A percentile compares a stretch with the other conserved stretches of the same genome.
These are phyloP conservation scores for Pangasius larnaudii DNA, from an alignment of 2,797 vertebrate genomes.

Conservation along the genomic window DNA sequence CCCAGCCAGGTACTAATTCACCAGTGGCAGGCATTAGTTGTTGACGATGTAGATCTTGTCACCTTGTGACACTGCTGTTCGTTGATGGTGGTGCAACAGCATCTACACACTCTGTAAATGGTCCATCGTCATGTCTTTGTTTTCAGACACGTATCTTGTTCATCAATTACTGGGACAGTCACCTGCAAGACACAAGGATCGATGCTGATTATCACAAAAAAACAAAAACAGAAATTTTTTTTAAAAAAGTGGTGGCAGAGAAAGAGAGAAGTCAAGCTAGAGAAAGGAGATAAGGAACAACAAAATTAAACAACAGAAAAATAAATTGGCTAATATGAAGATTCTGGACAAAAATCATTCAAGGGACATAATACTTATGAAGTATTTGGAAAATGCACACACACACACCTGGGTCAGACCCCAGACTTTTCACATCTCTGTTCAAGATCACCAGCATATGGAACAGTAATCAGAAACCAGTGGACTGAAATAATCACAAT, in stretches of 20 bases:
- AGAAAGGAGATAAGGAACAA: background rate
- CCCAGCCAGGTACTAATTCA: slow-evolving; percentile 41
- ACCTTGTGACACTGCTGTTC: slow-evolving; percentile 26
- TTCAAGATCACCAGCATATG: slow-evolving; percentile 28
- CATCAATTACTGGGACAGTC: slow-evolving; percentile 55
- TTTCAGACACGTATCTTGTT: slow-evolving; percentile 53
- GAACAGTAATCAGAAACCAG: slow-evolving; percentile 54
- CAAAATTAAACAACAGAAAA: slow-evolving; percentile 3
- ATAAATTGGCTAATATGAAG: background rate
- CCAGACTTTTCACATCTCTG: slow-evolving; percentile 21
- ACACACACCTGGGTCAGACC: slow-evolving; percentile 42
- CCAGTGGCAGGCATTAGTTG: slow-evolving; percentile 37
- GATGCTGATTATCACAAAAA: slow-evolving; percentile 49
- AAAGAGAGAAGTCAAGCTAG: background rate
- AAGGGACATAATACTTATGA: background rate
- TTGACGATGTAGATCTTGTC: slow-evolving; percentile 51
- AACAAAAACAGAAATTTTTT: background rate
- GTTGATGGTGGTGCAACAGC: slow-evolving; percentile 37
- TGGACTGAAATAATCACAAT: slow-evolving; percentile 56
- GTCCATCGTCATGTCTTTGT: slow-evolving; percentile 37
- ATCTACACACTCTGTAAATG: slow-evolving; percentile 55
- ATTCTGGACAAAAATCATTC: background rate
- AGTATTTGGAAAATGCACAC: slow-evolving; percentile 1
- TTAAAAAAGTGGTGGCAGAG: background rate
- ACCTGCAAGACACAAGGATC: slow-evolving; percentile 49